A percentile compares a stretch with the other conserved stretches of the same genome.
Conservation (phyloP, 2,797 vertebrate species). For the Huso huso region DNA sequence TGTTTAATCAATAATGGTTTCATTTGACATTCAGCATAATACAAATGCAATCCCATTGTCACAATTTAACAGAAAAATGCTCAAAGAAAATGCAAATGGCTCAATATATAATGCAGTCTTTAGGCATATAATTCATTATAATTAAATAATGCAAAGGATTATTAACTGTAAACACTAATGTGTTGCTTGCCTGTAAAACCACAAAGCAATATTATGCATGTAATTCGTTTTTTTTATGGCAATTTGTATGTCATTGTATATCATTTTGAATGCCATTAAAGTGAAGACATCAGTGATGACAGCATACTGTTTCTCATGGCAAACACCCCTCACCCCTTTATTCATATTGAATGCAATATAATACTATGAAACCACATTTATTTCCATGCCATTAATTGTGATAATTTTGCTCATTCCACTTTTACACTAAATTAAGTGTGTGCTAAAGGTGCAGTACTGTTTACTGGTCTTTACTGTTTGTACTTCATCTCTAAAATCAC, state of each 20-base stretch:
- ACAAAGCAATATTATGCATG: conserved; percentile 7
- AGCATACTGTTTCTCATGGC: neutral
- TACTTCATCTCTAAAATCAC: too few relatives aligned
- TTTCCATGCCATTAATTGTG: too few relatives aligned
- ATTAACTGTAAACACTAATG: conserved; percentile 54
- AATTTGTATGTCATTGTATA: conserved; percentile 4
- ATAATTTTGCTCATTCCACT: too few relatives aligned
- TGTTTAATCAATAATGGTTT: conserved; percentile 65
- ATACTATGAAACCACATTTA: too few relatives aligned
- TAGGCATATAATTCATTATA: conserved; percentile 51
- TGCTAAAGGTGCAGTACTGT: too few relatives aligned
- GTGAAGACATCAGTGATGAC: conserved; percentile 5
- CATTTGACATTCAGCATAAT: conserved; percentile 64
- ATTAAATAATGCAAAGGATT: conserved; percentile 56
- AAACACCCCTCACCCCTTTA: too few relatives aligned
- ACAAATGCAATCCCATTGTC: conserved; percentile 51
- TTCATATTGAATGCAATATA: too few relatives aligned
- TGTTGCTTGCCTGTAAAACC: conserved; percentile 30
- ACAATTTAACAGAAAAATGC: conserved; percentile 60
- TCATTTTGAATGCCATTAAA: conserved; percentile 3
- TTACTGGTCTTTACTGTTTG: too few relatives aligned
- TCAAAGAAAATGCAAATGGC: conserved; percentile 48
- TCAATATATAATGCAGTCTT: conserved; percentile 64
- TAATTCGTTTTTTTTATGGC: neutral
- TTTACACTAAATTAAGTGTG: too few relatives aligned